Evolutionary conservation across 2,888 invertebrate species (phyloP).

Genomic region (Melieria crassipennis): DNA sequence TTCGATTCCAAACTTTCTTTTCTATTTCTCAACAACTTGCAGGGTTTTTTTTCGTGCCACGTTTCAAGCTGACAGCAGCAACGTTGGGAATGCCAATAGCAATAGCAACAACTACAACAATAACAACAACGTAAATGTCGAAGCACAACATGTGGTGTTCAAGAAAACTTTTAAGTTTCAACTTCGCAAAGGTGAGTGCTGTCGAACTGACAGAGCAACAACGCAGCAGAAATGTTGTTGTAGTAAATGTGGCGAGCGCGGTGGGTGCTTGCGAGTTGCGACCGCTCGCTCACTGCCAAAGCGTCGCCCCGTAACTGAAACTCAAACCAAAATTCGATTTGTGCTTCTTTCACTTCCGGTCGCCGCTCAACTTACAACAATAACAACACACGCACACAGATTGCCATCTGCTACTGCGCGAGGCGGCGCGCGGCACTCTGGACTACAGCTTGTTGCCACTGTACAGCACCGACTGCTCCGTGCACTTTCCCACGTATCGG

Average conservation of each 20-base stretch:
- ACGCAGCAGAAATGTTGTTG: no score
- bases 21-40: constrained; percentile 23
- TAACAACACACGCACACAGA: constrained; percentile 43
- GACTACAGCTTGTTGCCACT: constrained; percentile 57
- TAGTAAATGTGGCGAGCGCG: no score
- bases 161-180: constrained; percentile 51
- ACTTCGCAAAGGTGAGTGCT: constrained; percentile 53
- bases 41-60: constrained; percentile 53
- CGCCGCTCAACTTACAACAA: background rate
- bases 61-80: constrained; percentile 28
- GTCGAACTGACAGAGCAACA: no score
- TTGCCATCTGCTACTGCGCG: constrained; percentile 55
- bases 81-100: constrained; percentile 13
- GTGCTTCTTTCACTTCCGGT: no score
- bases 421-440: constrained; percentile 51
- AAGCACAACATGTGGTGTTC: constrained; percentile 46
- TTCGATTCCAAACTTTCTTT: background rate
- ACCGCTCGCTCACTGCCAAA: no score
- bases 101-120: constrained; percentile 33
- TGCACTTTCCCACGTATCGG: constrained; percentile 56
- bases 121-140: constrained; percentile 39
- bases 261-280: no score
- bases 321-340: no score
- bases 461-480: constrained; percentile 55
- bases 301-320: no score